Evolutionary conservation across 2,113 vertebrate species (phyloP).

Genomic region (Gobiocypris rarus): DNA sequence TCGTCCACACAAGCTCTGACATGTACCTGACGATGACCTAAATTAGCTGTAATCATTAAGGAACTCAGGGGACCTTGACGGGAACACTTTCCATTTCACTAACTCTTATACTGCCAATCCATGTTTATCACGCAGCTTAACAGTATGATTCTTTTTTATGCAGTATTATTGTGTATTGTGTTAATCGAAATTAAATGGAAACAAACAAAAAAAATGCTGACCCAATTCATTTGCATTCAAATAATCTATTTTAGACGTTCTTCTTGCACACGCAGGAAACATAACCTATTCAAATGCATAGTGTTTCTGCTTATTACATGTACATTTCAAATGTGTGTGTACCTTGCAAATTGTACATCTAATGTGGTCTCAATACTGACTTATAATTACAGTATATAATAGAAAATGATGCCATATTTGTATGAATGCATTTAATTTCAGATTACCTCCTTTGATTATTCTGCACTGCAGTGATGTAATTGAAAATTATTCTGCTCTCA

Average conservation of each 20-base stretch:
- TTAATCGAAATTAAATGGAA: not conserved
- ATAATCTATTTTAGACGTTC: not conserved
- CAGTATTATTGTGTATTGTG: not conserved
- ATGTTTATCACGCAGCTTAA: not conserved
- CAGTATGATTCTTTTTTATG: not conserved
- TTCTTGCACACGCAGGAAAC: not conserved
- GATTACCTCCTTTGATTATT: not conserved
- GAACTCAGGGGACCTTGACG: too few species aligned
- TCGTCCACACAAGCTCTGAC: too few species aligned
- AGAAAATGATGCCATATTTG: not conserved
- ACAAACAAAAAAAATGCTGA: not conserved
- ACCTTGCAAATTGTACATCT: not conserved
- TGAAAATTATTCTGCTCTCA: not conserved
- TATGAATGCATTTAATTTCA: constrained; percentile 4
- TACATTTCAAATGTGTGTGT: not conserved
- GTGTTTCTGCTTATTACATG: not conserved
- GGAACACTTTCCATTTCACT: not conserved
- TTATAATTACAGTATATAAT: not conserved
- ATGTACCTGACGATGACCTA: too few species aligned
- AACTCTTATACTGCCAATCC: not conserved
- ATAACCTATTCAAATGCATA: not conserved
- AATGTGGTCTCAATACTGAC: not conserved
- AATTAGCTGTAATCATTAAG: too few species aligned
- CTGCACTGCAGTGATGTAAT: constrained; percentile 3
- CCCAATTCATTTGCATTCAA: not conserved